Conservation (phyloP, 1,140 invertebrate genomes). For the Anoplophora glabripennis region DNA sequence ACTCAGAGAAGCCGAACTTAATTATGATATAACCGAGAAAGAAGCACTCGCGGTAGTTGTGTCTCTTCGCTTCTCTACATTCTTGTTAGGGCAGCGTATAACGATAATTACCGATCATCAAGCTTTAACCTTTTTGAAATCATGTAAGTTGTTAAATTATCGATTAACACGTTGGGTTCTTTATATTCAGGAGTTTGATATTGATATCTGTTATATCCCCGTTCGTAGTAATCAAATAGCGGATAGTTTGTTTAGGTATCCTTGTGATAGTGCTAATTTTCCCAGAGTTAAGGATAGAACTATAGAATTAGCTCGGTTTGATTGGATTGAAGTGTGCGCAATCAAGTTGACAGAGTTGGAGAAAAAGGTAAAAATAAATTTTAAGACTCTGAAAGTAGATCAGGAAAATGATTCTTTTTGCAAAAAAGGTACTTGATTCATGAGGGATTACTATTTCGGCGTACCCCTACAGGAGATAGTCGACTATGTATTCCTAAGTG, state of each 20-base stretch:
- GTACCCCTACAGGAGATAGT: too few species aligned
- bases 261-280: too few species aligned
- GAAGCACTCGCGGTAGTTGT: slow-evolving; percentile 3
- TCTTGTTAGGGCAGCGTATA: neutral
- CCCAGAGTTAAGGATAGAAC: too few species aligned
- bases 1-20: neutral
- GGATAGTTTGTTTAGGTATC: too few species aligned
- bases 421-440: too few species aligned
- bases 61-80: neutral
- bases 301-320: too few species aligned
- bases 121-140: neutral
- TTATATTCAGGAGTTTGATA: too few species aligned
- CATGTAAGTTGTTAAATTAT: neutral
- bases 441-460: neutral
- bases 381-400: neutral
- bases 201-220: neutral
- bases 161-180: too few species aligned
- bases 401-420: too few species aligned
- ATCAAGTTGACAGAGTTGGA: too few species aligned
- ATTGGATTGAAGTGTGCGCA: too few species aligned
- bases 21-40: slow-evolving; percentile 7
- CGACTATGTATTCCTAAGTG: neutral
- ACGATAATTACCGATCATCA: neutral
- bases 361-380: too few species aligned
- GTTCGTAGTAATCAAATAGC: neutral